Base-by-base conservation (phyloP, 2,113 vertebrate species). In the Pomatostomus ruficeps region DNA sequence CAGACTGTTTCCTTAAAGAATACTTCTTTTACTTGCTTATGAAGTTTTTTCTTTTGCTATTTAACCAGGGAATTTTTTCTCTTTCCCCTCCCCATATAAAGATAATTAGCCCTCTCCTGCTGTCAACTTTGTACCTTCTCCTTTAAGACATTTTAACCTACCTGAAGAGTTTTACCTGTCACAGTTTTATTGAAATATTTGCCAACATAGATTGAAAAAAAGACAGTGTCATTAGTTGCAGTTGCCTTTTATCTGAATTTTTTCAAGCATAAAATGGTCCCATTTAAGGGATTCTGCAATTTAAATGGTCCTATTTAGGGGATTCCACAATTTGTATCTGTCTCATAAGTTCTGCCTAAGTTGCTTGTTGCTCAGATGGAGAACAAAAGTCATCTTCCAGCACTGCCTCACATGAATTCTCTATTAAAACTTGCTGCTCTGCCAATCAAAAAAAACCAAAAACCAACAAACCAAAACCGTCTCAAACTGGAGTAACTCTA, bases 331-430 rank as follows among this genome's bases (percentile, higher is more conserved):
- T 76, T 95, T 95, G 58, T 95, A 88, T 95, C 82, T 88, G 82
- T 96, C 95, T 97, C 81, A 45, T 86, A 82, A 96, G 93, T 95
- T 91, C 74, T 93, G 77, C 48, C 62, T 55, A 18, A 51, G 55
- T 83, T 1, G 1, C 31, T 62, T 97, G 62, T 93, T n/a, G 11
- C 36, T 20, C 49, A 43, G 86, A 40, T 55, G 65, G 22, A 67
- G 38, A 75, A 57, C 19, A 42, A 52, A 81, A 63, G 22, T 77
- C 22, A 23, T 51, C 63, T 89, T 68, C 94, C 66, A 62, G 61
- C 4, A 23, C 40, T 71, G 61, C 58, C 45, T 90, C 38, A 20
- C 20, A 73, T 81, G 58, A 82, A 55, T 51, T 46, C 51, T 62
- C 15, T 54, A 21, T 35, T 61, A 19, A 58, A 95, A 46, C 17